A percentile compares a stretch with the other conserved stretches of the same genome.
phyloP scores from a whole-genome alignment of 1,140 invertebrate genomes.

The Bombus waltoni region DNA sequence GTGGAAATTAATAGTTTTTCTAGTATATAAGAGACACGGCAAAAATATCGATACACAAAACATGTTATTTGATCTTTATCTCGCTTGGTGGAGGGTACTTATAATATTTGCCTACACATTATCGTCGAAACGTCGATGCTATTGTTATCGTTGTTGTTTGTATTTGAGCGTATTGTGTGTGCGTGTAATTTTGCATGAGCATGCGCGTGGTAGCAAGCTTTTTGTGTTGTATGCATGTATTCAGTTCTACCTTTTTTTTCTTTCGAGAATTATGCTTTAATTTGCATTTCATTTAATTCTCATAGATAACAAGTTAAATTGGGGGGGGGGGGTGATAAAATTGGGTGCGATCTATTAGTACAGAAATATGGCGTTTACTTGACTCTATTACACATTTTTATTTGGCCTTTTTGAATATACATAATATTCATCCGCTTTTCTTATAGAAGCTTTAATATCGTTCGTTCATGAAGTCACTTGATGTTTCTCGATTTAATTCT shows the following conservation, averaged over 20 bases:
- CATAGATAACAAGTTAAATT: not conserved
- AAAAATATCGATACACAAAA: not conserved
- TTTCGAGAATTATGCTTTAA: constrained; percentile 16
- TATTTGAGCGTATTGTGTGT: constrained; percentile 10
- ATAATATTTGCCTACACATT: constrained; percentile 29
- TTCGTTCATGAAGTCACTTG: not conserved
- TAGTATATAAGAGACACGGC: not conserved
- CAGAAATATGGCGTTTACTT: not conserved
- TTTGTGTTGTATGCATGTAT: constrained; percentile 29
- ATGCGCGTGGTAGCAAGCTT: constrained; percentile 33
- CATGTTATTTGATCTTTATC: constrained; percentile 49
- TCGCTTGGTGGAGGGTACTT: constrained; percentile 69
- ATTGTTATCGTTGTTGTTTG: constrained; percentile 34
- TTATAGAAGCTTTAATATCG: not conserved
- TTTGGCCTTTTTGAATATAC: not conserved
- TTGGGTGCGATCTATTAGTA: not conserved
- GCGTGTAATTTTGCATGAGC: constrained; percentile 34
- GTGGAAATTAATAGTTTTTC: not conserved
- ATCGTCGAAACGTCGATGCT: constrained; percentile 36
- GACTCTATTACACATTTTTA: no score
- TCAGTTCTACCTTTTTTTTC: not conserved
- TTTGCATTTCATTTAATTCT: constrained; percentile 13
- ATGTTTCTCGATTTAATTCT: not conserved
- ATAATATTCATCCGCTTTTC: not conserved
- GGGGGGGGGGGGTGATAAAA: not conserved